Evolutionary conservation across 2,797 vertebrate species (phyloP).

Genomic region (Columba guinea): DNA sequence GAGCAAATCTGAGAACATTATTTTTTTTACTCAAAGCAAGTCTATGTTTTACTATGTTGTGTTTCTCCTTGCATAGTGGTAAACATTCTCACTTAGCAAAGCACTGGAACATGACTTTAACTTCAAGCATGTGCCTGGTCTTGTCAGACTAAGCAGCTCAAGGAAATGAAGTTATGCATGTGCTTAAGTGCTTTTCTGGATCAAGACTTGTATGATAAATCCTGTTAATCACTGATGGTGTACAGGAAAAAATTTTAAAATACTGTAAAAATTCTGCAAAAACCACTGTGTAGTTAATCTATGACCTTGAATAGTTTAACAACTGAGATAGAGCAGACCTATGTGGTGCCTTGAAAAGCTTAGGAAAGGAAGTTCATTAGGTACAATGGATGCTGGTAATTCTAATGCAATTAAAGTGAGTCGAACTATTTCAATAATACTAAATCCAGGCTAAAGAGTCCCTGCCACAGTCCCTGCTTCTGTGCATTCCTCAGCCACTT

Average conservation of each 20-base stretch:
- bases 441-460: background rate
- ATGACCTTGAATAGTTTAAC: background rate
- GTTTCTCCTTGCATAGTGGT: background rate
- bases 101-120: background rate
- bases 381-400: background rate
- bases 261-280: background rate
- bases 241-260: background rate
- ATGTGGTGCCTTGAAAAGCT: background rate
- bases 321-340: background rate
- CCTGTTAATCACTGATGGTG: background rate
- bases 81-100: background rate
- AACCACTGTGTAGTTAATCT: background rate
- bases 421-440: background rate
- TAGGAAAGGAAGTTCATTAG: background rate
- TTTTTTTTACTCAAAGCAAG: background rate
- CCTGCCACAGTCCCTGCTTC: rapidly evolving
- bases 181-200: background rate
- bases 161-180: background rate
- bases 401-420: background rate
- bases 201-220: background rate
- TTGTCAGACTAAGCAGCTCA: background rate
- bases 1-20: background rate
- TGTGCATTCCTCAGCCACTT: background rate
- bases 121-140: background rate
- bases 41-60: background rate